Base-by-base conservation (phyloP, 1,140 invertebrate species). In the Colletes latitarsis region DNA sequence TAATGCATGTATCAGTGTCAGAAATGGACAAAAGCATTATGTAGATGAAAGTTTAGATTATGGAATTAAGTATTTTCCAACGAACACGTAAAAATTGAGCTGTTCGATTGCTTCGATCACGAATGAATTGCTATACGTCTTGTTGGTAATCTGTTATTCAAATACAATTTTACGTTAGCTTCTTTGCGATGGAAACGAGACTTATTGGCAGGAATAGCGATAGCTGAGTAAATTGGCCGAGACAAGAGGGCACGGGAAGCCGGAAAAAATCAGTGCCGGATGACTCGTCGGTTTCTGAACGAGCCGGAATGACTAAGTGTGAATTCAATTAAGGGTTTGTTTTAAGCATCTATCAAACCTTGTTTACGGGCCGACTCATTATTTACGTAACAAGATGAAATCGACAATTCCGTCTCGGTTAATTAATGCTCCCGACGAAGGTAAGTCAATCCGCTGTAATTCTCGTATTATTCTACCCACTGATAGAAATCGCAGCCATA, bases 281-380 rank as follows among this genome's bases (percentile, higher is more conserved):
- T 93, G 92, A 93, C 92, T 92, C 83, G 92, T 76, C 82, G 79
- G 87, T 93, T 93, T 79, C 84, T 86, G 88, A 91, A 82, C 86
- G 88, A 89, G 86, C 86, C 88, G 82, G 87, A 92, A 85, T 90
- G 89, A 90, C 91, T 91, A 88, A 92, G 91, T 93, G 92, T 92
- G 89, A 92, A 93, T 93, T 93, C 92, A 93, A 93, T 93, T 93
- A 93, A 90, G 91, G 89, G 87, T 84, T 83, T 82, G 88, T 88
- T 87, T 89, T 85, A 87, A 88, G 81, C 82, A 80, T 88, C 88
- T 86, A 89, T 88, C 88, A 89, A 63, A 63, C 82, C 91, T 92
- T 89, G 89, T 92, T 92, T 92, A 88, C 90, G 62, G 88, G 83
- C 76, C 85, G 89, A 82, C 89, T 91, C 89, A 89, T 91, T 93